Evolutionary conservation across 2,888 invertebrate genomes (phyloP).

Genomic region (Unio delphinus): DNA sequence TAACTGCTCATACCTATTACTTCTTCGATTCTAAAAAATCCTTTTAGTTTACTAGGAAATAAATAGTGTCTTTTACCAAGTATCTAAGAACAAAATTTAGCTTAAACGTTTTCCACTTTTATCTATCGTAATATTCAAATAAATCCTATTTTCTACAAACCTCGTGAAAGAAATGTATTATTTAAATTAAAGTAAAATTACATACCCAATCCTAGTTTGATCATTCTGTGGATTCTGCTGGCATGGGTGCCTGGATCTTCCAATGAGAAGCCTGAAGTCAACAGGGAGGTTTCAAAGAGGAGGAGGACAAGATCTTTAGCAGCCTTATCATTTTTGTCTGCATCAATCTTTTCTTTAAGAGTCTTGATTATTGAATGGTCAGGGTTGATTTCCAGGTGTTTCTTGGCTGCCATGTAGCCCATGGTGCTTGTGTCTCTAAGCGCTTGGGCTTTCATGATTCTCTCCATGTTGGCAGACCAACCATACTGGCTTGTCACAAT

Average conservation of each 20-base stretch:
- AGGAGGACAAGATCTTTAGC: conserved; percentile 97
- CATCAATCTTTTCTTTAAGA: conserved; percentile 91
- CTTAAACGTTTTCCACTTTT: too few species aligned
- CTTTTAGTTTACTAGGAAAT: too few species aligned
- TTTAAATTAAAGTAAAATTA: background rate
- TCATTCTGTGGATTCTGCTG: conserved; percentile 96
- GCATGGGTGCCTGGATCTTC: conserved; percentile 94
- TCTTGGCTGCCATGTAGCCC: conserved; percentile 99
- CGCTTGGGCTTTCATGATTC: conserved; percentile 99
- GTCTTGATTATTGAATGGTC: conserved; percentile 94
- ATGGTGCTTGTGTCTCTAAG: conserved; percentile 97
- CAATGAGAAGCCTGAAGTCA: conserved; percentile 96
- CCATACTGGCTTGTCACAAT: conserved; percentile 99
- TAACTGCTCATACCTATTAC: too few species aligned
- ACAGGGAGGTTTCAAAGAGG: conserved; percentile 93
- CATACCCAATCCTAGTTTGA: conserved; percentile 90
- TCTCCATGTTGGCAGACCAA: conserved; percentile 99
- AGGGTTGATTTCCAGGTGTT: conserved; percentile 98
- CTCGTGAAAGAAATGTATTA: too few species aligned
- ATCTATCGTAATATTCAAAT: background rate
- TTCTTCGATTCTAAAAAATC: too few species aligned
- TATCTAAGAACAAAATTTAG: too few species aligned
- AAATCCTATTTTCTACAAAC: background rate
- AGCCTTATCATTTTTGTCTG: conserved; percentile 98
- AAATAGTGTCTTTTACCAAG: too few species aligned